Evolutionary conservation across 2,113 vertebrate species (phyloP), one percentile per base, ranked within the genome.

Genomic region (Malurus elegans): DNA sequence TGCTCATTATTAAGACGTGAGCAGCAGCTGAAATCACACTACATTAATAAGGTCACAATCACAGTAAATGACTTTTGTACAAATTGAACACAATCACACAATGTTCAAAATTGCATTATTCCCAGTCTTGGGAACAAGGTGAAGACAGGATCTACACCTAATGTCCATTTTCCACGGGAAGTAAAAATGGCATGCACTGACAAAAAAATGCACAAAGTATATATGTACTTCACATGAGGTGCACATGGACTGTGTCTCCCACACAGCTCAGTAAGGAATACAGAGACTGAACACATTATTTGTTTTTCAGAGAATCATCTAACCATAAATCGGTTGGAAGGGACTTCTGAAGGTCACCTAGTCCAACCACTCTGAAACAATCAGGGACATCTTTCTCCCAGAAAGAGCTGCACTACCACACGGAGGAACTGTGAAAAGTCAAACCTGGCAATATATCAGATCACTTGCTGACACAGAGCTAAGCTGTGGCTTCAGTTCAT

Each of bases 1-100:
- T 42, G 34, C 54, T 90, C 86, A 97, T 96, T 96, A 97, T 72
- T 85, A 92, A 84, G 92, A 96, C 88, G 91, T 92, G 95, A 97
- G 90, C 32, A 90, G 79, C 80, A 97, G 93, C 67, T 96, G 92
- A 96, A 97, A 93, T 81, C 42, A 79, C 85, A 67, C 72, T 93
- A 51, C 3, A 40, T 94, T 95, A 96, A 95, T 95, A 93, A 97
- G 86, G 90, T 93, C 89, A 91, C 62, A 89, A 81, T 93, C 73
- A 94, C 29, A 95, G 24, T 58, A 95, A 97, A 96, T 95, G 90
- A 86, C 36, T 88, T 95, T 79, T 92, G 53, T 78, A 95, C 32
- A 95, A 94, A 92, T 56, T 84, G n/a, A 80, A 70, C 53, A 85
- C 69, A 79, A 80, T 86, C 56, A 56, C 17, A 62, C 34, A 56